These are phyloP conservation scores for Glomeris maerens DNA, from an alignment of 1,140 invertebrate genomes.

Conservation along the genomic window DNA sequence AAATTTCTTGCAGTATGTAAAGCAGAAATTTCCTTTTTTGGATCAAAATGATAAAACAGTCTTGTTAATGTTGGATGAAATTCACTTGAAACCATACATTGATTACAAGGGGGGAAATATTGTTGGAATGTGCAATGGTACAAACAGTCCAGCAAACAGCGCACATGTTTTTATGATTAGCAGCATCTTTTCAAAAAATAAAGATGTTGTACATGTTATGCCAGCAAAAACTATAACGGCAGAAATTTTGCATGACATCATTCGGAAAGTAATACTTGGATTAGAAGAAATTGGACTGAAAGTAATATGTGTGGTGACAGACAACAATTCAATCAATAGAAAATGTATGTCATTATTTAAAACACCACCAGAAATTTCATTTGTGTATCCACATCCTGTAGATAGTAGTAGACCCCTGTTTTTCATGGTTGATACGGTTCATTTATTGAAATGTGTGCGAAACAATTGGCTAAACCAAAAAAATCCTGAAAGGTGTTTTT, in stretches of 20 bases:
- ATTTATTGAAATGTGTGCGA: constrained; percentile 7
- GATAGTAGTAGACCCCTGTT: constrained; percentile 5
- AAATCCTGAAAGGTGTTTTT: neutral
- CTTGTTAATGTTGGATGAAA: constrained; percentile 17
- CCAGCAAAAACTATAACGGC: constrained; percentile 14
- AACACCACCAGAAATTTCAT: constrained; percentile 1
- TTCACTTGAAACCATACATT: constrained; percentile 16
- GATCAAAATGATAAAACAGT: neutral
- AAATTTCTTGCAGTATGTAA: constrained; percentile 2
- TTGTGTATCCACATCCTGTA: constrained; percentile 6
- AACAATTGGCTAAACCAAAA: constrained; percentile 9
- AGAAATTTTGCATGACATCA: constrained; percentile 6
- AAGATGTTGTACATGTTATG: constrained; percentile 17
- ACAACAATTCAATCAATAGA: constrained; percentile 18
- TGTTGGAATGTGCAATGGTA: constrained; percentile 14
- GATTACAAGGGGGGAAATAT: constrained; percentile 18
- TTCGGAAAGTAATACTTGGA: constrained; percentile 12
- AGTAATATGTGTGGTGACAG: constrained; percentile 12
- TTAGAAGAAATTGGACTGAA: constrained; percentile 12
- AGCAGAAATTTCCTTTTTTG: neutral
- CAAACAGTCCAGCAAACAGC: constrained; percentile 11
- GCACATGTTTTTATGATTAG: constrained; percentile 18
- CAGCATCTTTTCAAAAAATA: constrained; percentile 10
- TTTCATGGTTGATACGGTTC: constrained; percentile 12
- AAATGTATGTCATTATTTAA: constrained; percentile 14